Evolutionary conservation across 2,797 vertebrate species (phyloP).

Genomic region (Crotalus adamanteus): DNA sequence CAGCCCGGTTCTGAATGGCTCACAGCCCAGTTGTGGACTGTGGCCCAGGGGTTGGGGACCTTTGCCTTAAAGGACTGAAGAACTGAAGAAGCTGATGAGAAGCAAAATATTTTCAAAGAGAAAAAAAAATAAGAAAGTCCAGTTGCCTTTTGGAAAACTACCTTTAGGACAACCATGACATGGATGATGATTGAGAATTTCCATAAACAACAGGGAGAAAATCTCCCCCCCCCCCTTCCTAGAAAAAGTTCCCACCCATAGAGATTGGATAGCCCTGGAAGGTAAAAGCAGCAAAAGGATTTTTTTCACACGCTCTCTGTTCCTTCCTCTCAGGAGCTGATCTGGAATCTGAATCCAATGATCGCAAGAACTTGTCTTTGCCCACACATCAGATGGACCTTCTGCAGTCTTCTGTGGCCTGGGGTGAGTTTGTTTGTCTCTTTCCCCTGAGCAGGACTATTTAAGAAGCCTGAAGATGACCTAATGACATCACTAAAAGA

Average conservation of each 20-base stretch:
- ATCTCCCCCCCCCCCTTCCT: not conserved
- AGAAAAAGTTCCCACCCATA: not conserved
- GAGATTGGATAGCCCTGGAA: not conserved
- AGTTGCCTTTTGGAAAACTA: not conserved
- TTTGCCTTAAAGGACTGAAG: not conserved
- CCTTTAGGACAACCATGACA: not conserved
- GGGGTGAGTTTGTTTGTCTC: conserved; percentile 43
- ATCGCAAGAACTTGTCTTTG: conserved; percentile 55
- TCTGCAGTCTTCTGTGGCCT: conserved; percentile 56
- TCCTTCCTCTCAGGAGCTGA: conserved; percentile 24
- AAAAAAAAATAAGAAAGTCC: not conserved
- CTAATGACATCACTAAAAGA: not conserved
- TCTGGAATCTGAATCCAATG: conserved; percentile 54
- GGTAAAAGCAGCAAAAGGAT: too few species aligned
- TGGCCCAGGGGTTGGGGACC: rapidly evolving
- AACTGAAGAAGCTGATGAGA: not conserved
- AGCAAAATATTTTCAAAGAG: not conserved
- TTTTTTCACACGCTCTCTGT: not conserved
- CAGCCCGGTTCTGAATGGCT: not conserved
- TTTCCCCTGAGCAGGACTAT: not conserved
- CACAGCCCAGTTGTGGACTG: not conserved
- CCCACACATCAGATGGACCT: conserved; percentile 61
- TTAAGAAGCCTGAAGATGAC: not conserved
- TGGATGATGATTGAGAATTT: not conserved
- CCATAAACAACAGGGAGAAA: not conserved